Evolutionary conservation across 2,797 vertebrate species (phyloP), one percentile per base, ranked within the genome.

Genomic region (Hozukius guyotensis): DNA sequence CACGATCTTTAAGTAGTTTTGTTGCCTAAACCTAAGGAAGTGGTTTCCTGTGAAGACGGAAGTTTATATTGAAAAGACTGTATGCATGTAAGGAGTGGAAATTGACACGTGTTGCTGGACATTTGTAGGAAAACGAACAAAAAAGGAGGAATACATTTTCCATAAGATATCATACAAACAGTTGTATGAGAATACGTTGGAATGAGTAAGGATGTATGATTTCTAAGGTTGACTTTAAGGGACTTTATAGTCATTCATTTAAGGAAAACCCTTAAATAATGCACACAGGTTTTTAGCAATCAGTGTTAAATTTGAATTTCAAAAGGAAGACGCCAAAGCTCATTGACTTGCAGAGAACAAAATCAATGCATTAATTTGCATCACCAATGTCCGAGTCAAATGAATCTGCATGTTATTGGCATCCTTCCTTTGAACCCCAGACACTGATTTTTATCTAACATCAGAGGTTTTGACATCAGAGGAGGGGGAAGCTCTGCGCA

Each of bases 351-450:
- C 49, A 77, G 13, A 29, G 16, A 38, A 71, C 46, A 6, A 75
- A 68, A 84, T 90, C 82, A 53, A 64, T 83, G 22, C 25, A 6
- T 52, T 70, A 1, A 80, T 88, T 83, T 80, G 74, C 69, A 85
- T 88, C 29, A 25, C 18, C 46, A 65, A 16, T 53, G n/a, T 55
- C n/a, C 29, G 4, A 61, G 59, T 79, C 49, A 62, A 38, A 75
- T 81, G 10, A 63, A 75, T 85, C 42, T 71, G 62, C 72, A 61
- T 61, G 38, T 69, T 60, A 31, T 46, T 83, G 31, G 29, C 57
- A 9, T 73, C 38, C 16, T 27, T 46, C 53, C 56, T 72, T 72
- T 81, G 18, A 67, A 25, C 32, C 59, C 18, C 20, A 25, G 34
- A 59, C 36, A 31, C 52, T 27, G 31, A 68, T 79, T 72, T 22